A percentile compares a stretch with the other conserved stretches of the same genome.
phyloP scores from a whole-genome alignment of 2,888 invertebrate species.

The Orthosia cruda region DNA sequence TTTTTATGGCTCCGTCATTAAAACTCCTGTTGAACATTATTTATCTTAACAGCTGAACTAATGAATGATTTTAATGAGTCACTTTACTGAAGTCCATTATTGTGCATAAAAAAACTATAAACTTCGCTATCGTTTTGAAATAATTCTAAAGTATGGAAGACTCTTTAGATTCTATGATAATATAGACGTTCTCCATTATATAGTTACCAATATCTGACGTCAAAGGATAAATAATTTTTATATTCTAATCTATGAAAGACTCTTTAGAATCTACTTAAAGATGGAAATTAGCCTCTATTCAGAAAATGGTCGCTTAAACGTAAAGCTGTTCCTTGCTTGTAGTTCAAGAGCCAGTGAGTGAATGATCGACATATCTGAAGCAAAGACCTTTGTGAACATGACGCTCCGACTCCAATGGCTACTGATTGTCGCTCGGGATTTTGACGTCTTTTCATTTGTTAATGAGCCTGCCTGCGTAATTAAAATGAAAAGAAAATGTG shows the following conservation, averaged over 20 bases:
- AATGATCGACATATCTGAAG: constrained; percentile 14
- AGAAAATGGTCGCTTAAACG: constrained; percentile 12
- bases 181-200: too few relatives aligned
- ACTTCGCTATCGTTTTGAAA: background rate
- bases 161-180: background rate
- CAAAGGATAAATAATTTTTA: too few relatives aligned
- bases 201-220: too few relatives aligned
- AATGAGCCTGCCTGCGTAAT: constrained; percentile 15
- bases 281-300: background rate
- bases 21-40: background rate
- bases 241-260: background rate
- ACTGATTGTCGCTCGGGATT: background rate
- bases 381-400: constrained; percentile 15
- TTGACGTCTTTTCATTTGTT: constrained; percentile 17
- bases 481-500: constrained; percentile 1
- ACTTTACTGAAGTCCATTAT: constrained; percentile 3
- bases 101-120: background rate
- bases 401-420: constrained; percentile 14
- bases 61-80: background rate
- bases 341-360: constrained; percentile 4
- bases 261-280: background rate
- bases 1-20: constrained; percentile 11
- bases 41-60: constrained; percentile 1
- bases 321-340: background rate
- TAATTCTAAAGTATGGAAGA: background rate